These are phyloP conservation scores for Corythoichthys intestinalis DNA, from an alignment of 2,113 vertebrate species.

Conservation along the genomic window DNA sequence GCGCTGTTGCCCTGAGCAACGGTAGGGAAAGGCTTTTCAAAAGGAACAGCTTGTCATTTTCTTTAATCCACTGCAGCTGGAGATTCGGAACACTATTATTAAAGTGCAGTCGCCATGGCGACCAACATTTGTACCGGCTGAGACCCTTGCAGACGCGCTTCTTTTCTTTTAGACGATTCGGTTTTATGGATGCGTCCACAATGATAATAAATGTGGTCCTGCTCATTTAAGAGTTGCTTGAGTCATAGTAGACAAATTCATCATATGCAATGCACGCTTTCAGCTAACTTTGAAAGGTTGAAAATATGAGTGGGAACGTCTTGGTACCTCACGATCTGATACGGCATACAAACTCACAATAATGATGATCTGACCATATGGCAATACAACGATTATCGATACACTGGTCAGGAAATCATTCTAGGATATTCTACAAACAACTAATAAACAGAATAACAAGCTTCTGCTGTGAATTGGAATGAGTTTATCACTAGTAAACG, in stretches of 20 bases:
- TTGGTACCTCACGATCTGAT: too few species aligned
- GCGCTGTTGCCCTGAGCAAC: conserved; percentile 87
- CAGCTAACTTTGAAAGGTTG: conserved; percentile 20
- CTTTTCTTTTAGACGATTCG: conserved; percentile 57
- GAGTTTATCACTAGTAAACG: too few species aligned
- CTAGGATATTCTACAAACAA: too few species aligned
- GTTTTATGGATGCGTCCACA: conserved; percentile 67
- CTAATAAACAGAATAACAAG: too few species aligned
- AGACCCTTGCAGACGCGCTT: conserved; percentile 57
- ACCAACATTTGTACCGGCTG: conserved; percentile 86
- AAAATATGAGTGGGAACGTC: too few species aligned
- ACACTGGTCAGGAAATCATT: too few species aligned
- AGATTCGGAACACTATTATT: conserved; percentile 93
- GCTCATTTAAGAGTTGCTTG: conserved; percentile 20
- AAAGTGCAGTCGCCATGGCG: conserved; percentile 98
- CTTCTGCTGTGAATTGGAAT: too few species aligned
- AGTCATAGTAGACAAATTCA: conserved; percentile 22
- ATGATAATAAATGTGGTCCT: conserved; percentile 54
- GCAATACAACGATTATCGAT: too few species aligned
- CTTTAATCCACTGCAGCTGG: conserved; percentile 99
- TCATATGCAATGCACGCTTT: conserved; percentile 4
- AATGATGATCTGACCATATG: too few species aligned
- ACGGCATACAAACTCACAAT: too few species aligned
- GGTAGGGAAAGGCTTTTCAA: conserved; percentile 90
- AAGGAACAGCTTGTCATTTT: conserved; percentile 99